These are phyloP conservation scores for Artibeus lituratus DNA, from an alignment of 2,797 vertebrate genomes.

Conservation along the genomic window DNA sequence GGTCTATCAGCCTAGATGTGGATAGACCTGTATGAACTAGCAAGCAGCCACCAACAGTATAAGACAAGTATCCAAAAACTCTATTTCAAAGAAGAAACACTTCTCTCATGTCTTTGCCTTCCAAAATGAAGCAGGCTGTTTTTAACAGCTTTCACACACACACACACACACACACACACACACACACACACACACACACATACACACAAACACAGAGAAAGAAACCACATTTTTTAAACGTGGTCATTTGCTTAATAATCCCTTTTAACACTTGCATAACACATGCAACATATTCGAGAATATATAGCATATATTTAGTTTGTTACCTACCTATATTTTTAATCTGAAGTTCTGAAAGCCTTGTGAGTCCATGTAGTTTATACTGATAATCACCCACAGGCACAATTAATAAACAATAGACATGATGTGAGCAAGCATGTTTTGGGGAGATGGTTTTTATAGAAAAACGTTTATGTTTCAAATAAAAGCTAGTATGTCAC, in stretches of 20 bases:
- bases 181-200: background rate
- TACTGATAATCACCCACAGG: slow-evolving; percentile 29
- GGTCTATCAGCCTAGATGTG: slow-evolving; percentile 70
- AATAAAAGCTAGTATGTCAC: slow-evolving; percentile 64
- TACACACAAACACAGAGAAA: background rate
- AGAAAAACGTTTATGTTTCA: slow-evolving; percentile 52
- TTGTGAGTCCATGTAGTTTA: slow-evolving; percentile 19
- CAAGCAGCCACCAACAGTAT: slow-evolving; percentile 64
- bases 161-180: background rate
- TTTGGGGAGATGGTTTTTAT: slow-evolving; percentile 48
- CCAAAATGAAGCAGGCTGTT: slow-evolving; percentile 57
- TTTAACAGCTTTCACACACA: background rate
- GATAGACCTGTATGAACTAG: slow-evolving; percentile 69
- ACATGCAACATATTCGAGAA: slow-evolving; percentile 18
- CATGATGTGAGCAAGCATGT: slow-evolving; percentile 50
- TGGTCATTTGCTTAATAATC: slow-evolving; percentile 41
- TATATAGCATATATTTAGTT: slow-evolving; percentile 33
- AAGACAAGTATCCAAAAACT: slow-evolving; percentile 66
- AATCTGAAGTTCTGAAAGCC: slow-evolving; percentile 50
- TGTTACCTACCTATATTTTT: slow-evolving; percentile 29
- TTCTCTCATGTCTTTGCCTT: slow-evolving; percentile 57
- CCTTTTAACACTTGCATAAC: slow-evolving; percentile 43
- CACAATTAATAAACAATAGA: slow-evolving; percentile 64
- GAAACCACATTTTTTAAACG: background rate
- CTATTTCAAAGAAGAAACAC: slow-evolving; percentile 55